Conservation (phyloP, 2,888 invertebrate species). For the Dione vanillae region DNA sequence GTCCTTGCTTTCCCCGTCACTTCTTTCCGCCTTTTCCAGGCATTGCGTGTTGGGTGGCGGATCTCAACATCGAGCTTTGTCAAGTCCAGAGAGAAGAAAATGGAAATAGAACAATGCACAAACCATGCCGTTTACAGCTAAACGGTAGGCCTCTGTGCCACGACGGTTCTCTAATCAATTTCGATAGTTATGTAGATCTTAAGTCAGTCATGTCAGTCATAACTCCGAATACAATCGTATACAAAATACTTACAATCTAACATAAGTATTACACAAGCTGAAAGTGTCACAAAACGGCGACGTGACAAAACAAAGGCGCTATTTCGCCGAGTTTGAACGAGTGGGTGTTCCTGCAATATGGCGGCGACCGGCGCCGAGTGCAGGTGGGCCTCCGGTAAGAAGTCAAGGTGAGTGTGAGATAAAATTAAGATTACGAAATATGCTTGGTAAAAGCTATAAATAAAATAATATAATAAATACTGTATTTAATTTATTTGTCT, state of each 20-base stretch:
- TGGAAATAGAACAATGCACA: background rate
- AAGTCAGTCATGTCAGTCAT: background rate
- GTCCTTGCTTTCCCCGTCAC: too few relatives aligned
- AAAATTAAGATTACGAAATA: background rate
- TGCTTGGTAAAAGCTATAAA: background rate
- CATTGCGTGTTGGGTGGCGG: too few relatives aligned
- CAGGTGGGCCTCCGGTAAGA: background rate
- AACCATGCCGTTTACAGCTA: background rate
- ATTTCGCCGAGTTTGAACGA: slow-evolving; percentile 11
- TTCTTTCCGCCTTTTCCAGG: too few relatives aligned
- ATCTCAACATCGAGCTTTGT: too few relatives aligned
- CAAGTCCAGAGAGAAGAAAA: too few relatives aligned
- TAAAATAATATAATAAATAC: background rate
- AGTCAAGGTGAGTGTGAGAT: slow-evolving; percentile 20
- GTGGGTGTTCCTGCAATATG: slow-evolving; percentile 30
- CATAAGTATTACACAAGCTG: slow-evolving; percentile 3
- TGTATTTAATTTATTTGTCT: too few relatives aligned
- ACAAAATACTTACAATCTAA: background rate
- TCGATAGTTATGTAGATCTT: too few relatives aligned
- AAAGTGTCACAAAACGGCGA: slow-evolving; percentile 14
- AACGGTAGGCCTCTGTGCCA: background rate
- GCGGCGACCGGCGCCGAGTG: slow-evolving; percentile 9
- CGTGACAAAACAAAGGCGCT: slow-evolving; percentile 27
- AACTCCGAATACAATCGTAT: background rate
- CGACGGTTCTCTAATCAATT: too few relatives aligned